phyloP scores from a whole-genome alignment of 2,797 vertebrate species.

The Hydrocynus forskahlii region DNA sequence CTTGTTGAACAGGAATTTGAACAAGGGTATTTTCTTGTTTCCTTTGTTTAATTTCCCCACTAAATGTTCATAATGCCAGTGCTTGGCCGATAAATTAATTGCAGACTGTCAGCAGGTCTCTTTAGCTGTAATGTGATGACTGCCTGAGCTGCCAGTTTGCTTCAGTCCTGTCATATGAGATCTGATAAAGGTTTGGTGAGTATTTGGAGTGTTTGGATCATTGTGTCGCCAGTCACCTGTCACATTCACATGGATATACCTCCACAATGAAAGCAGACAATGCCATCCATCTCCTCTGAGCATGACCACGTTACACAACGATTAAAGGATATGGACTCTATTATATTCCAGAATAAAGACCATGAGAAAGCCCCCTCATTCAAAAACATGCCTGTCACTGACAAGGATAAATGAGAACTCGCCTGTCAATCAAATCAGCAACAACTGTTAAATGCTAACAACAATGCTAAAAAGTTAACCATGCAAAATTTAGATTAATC shows the following conservation, averaged over 20 bases:
- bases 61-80: neutral
- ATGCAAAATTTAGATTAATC: conserved; percentile 17
- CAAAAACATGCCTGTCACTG: conserved; percentile 47
- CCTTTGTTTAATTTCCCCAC: neutral
- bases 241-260: conserved; percentile 32
- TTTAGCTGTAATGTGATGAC: conserved; percentile 36
- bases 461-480: conserved; percentile 14
- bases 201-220: conserved; percentile 51
- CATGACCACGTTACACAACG: conserved; percentile 39
- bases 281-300: conserved; percentile 49
- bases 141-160: conserved; percentile 9
- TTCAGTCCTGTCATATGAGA: conserved; percentile 28
- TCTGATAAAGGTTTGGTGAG: conserved; percentile 53
- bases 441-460: no score
- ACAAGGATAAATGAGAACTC: conserved; percentile 48
- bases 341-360: conserved; percentile 44
- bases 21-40: neutral
- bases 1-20: conserved; percentile 13
- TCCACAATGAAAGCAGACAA: conserved; percentile 44
- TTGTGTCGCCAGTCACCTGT: conserved; percentile 55
- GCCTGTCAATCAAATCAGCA: conserved; percentile 36
- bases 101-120: conserved; percentile 33
- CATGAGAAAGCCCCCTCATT: conserved; percentile 33
- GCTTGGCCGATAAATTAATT: conserved; percentile 33
- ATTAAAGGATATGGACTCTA: conserved; percentile 50